Percentiles rank a stretch among this genome's conserved stretches.
These are phyloP conservation scores for Hermodice carunculata DNA, from an alignment of 2,888 invertebrate species.

Conservation along the genomic window DNA sequence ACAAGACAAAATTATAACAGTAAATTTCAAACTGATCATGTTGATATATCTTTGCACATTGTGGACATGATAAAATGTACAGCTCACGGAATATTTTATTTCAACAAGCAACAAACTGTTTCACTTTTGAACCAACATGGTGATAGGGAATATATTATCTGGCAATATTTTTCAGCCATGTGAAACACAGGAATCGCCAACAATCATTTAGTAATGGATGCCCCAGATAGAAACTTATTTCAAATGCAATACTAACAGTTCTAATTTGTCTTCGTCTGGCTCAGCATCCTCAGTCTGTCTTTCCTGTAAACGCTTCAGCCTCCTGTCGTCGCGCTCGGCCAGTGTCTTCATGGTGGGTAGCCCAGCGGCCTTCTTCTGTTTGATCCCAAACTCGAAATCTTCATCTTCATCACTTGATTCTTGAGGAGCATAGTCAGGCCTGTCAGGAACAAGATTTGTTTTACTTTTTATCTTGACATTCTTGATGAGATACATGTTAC, in stretches of 20 bases:
- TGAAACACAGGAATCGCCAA: neutral
- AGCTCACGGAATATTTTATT: neutral
- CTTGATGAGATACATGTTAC: no score
- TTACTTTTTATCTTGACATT: no score
- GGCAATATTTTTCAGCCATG: conserved; percentile 4
- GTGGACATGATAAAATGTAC: neutral
- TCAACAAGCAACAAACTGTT: neutral
- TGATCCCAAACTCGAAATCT: conserved; percentile 77
- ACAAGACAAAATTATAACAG: no score
- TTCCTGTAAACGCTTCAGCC: conserved; percentile 79
- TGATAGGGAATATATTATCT: neutral
- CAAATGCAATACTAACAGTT: neutral
- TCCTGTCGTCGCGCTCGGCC: conserved; percentile 82
- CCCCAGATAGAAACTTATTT: neutral
- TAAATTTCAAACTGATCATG: no score
- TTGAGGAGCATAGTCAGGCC: conserved; percentile 92
- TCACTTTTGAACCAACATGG: neutral
- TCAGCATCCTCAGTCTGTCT: conserved; percentile 63
- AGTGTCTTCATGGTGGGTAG: conserved; percentile 54
- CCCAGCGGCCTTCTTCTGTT: conserved; percentile 44
- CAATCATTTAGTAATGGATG: neutral
- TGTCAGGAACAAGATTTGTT: conserved; percentile 25
- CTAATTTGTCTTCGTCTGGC: conserved; percentile 49
- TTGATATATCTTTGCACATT: no score
- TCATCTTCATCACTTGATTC: conserved; percentile 86